Evolutionary conservation across 1,140 invertebrate species (phyloP).

Genomic region (Zaprionus nigranus): DNA sequence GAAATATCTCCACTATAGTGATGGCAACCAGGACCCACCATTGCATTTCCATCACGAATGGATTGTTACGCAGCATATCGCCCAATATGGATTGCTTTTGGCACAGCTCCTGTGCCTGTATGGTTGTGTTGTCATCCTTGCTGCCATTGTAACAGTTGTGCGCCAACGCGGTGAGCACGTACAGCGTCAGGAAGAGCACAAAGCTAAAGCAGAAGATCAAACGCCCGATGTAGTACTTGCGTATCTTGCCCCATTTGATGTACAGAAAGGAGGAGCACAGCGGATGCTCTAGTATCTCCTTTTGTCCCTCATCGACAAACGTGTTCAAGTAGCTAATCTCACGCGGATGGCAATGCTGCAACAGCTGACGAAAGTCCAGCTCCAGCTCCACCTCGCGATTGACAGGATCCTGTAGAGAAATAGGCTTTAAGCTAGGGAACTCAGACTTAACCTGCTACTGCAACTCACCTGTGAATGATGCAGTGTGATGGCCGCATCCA

Average conservation of each 20-base stretch:
- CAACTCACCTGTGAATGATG: slow-evolving; percentile 87
- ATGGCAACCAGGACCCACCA: slow-evolving; percentile 91
- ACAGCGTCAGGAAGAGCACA: slow-evolving; percentile 90
- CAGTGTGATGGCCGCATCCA: slow-evolving; percentile 91
- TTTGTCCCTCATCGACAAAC: slow-evolving; percentile 93
- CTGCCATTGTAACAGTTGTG: slow-evolving; percentile 92
- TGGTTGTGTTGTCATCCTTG: slow-evolving; percentile 88
- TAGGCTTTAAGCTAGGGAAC: not conserved
- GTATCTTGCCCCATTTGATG: slow-evolving; percentile 94
- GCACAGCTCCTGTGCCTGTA: slow-evolving; percentile 89
- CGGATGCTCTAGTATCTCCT: slow-evolving; percentile 92
- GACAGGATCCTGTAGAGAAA: slow-evolving; percentile 86
- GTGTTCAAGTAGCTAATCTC: slow-evolving; percentile 93
- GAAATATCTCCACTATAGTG: slow-evolving; percentile 90
- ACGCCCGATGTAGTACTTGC: slow-evolving; percentile 93
- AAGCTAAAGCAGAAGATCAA: slow-evolving; percentile 92
- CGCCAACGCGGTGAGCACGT: slow-evolving; percentile 90
- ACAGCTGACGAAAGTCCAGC: slow-evolving; percentile 91
- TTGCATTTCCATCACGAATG: slow-evolving; percentile 90
- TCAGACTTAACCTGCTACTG: not conserved
- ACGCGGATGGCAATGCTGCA: slow-evolving; percentile 91
- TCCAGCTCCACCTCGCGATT: slow-evolving; percentile 92
- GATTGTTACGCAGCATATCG: slow-evolving; percentile 89
- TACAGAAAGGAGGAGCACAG: slow-evolving; percentile 93
- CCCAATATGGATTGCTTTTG: slow-evolving; percentile 90